A percentile compares a stretch with the other conserved stretches of the same genome.
Evolutionary conservation across 1,140 invertebrate genomes (phyloP).

Genomic region (Leptoteleia sp.): DNA sequence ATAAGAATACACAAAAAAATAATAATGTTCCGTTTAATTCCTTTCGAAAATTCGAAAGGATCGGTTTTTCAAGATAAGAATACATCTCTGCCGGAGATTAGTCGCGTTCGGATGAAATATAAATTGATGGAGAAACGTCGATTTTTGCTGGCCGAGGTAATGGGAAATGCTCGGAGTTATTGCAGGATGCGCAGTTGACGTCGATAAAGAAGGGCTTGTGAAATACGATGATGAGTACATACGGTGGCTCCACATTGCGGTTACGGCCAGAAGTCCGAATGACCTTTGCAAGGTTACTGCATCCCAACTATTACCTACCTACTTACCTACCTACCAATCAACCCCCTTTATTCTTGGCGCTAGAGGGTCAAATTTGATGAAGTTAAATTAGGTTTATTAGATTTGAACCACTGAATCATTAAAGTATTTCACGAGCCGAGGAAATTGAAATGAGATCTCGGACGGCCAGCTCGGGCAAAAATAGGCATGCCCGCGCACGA

Average conservation of each 20-base stretch:
- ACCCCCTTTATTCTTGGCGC: constrained; percentile 35
- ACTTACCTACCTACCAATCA: constrained; percentile 65
- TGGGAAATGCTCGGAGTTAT: constrained; percentile 3
- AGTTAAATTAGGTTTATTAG: constrained; percentile 56
- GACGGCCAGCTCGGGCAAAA: constrained; percentile 15
- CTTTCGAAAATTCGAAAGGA: too few relatives aligned
- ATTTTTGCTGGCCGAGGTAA: too few relatives aligned
- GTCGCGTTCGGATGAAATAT: too few relatives aligned
- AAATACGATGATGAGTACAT: constrained; percentile 51
- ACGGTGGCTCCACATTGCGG: constrained; percentile 72
- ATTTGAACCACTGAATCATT: constrained; percentile 45
- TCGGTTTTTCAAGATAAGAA: too few relatives aligned
- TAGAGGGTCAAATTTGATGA: constrained; percentile 58
- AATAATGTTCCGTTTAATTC: too few relatives aligned
- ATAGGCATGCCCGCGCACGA: background rate
- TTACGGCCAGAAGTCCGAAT: constrained; percentile 72
- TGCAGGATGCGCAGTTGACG: constrained; percentile 9
- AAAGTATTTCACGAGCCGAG: constrained; percentile 39
- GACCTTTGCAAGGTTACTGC: constrained; percentile 79
- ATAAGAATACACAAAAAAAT: too few relatives aligned
- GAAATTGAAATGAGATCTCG: constrained; percentile 53
- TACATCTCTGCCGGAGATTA: too few relatives aligned
- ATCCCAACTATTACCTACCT: constrained; percentile 71
- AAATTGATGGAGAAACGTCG: too few relatives aligned
- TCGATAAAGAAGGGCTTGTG: constrained; percentile 62